Evolutionary conservation across 2,113 vertebrate species (phyloP).

Genomic region (Brachyhypopomus gauderio): DNA sequence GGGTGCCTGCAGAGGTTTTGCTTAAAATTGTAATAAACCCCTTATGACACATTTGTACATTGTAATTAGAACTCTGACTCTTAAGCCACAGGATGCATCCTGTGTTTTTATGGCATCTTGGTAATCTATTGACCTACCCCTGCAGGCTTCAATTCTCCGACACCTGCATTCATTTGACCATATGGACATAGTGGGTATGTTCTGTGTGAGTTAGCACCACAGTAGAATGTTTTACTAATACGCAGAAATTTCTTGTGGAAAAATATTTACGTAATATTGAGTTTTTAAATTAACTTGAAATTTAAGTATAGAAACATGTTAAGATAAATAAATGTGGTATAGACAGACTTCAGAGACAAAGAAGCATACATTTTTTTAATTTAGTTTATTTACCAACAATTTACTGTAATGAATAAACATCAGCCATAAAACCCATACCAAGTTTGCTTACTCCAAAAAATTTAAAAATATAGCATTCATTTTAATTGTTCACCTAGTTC

Average conservation of each 20-base stretch:
- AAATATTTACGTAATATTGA: too few species aligned
- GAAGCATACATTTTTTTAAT: not conserved
- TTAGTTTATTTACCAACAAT: slow-evolving; percentile 12
- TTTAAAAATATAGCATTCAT: not conserved
- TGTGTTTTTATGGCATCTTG: not conserved
- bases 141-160: not conserved
- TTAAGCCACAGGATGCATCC: not conserved
- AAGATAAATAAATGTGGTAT: not conserved
- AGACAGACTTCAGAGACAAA: not conserved
- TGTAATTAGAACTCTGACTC: not conserved
- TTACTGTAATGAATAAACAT: not conserved
- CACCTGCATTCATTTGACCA: not conserved
- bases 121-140: not conserved
- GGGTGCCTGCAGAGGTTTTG: not conserved
- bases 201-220: not conserved
- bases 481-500: not conserved
- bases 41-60: not conserved
- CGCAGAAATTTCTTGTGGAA: too few species aligned
- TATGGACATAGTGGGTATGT: not conserved
- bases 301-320: not conserved
- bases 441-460: not conserved
- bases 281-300: not conserved
- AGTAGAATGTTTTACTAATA: not conserved
- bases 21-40: not conserved
- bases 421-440: not conserved